A percentile compares a stretch with the other conserved stretches of the same genome.
These are phyloP conservation scores for Chlorospingus semifuscus DNA, from an alignment of 2,797 vertebrate species.

Conservation along the genomic window DNA sequence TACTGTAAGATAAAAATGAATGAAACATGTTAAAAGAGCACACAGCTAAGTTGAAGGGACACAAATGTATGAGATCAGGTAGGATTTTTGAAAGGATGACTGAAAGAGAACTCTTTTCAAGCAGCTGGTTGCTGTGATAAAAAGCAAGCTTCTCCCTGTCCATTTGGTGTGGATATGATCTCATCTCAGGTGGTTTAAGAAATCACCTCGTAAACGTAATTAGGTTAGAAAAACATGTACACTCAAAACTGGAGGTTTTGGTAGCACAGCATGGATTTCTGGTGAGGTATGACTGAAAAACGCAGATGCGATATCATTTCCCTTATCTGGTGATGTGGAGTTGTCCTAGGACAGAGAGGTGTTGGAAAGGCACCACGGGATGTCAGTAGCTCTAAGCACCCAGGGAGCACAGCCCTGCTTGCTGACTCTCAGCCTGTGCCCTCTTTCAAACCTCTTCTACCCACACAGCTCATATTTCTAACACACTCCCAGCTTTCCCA, in stretches of 20 bases:
- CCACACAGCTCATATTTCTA: neutral
- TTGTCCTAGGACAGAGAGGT: neutral
- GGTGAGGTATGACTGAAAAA: neutral
- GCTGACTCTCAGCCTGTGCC: neutral
- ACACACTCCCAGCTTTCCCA: neutral
- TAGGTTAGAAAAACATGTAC: conserved; percentile 24
- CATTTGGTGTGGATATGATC: conserved; percentile 35
- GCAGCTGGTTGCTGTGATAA: conserved; percentile 17
- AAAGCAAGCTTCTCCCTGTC: conserved; percentile 28
- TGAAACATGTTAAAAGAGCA: conserved; percentile 40
- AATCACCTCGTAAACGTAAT: conserved; percentile 40
- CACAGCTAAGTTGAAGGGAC: conserved; percentile 46
- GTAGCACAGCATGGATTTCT: neutral
- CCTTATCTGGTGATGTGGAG: neutral
- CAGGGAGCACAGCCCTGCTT: neutral
- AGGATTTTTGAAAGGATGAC: conserved; percentile 47
- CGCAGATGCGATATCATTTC: neutral
- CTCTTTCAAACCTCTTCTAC: neutral
- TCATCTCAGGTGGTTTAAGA: conserved; percentile 56
- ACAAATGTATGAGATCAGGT: conserved; percentile 43
- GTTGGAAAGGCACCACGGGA: neutral
- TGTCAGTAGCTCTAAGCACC: neutral
- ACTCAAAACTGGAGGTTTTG: neutral
- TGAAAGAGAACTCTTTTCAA: conserved; percentile 51
- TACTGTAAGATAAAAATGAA: conserved; percentile 38